Percentiles rank a stretch among this genome's conserved stretches.
Conservation (phyloP, 2,797 vertebrate genomes). For the Heterohyrax brucei region DNA sequence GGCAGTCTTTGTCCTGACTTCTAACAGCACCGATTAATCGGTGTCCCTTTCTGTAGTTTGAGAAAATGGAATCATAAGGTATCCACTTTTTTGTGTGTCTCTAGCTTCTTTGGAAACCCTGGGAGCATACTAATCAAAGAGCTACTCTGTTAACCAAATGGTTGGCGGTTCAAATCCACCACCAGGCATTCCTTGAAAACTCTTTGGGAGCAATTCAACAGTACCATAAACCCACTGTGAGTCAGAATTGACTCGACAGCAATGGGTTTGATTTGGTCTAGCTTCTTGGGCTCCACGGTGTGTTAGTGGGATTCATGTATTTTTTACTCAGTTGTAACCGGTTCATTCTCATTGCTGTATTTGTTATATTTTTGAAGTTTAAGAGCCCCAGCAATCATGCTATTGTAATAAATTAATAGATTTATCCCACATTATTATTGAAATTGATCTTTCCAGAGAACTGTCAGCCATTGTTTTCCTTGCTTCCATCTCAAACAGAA, state of each 20-base stretch:
- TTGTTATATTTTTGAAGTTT: conserved; percentile 57
- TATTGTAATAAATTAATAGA: neutral
- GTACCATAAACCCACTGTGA: too few species aligned
- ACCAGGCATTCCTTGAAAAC: too few species aligned
- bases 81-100: neutral
- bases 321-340: neutral
- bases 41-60: neutral
- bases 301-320: neutral
- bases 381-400: neutral
- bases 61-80: neutral
- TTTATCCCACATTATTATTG: conserved; percentile 53
- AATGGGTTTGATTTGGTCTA: neutral
- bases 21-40: neutral
- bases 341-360: neutral
- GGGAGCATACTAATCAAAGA: too few species aligned
- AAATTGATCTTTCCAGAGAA: neutral
- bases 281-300: neutral
- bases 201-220: too few species aligned
- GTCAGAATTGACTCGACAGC: too few species aligned
- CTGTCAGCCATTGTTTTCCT: conserved; percentile 25
- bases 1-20: neutral
- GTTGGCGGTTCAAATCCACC: too few species aligned
- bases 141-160: too few species aligned
- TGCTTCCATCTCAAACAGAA: conserved; percentile 62
- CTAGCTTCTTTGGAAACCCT: neutral